These are phyloP conservation scores for Harpalus rufipes DNA, from an alignment of 2,888 invertebrate species.

Conservation along the genomic window DNA sequence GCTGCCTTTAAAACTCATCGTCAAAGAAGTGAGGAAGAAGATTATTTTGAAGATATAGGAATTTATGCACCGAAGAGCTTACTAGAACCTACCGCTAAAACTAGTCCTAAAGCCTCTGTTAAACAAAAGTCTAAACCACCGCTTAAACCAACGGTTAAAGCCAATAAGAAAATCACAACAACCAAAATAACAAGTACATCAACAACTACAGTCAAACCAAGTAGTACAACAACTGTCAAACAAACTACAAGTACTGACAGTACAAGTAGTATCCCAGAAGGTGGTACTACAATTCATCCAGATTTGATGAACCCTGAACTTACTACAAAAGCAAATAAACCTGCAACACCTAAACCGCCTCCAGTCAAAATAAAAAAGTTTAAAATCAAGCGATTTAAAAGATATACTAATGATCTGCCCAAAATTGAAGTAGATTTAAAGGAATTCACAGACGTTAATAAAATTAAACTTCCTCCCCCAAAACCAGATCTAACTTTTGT, in stretches of 20 bases:
- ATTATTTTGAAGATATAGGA: constrained; percentile 14
- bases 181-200: constrained; percentile 69
- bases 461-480: constrained; percentile 67
- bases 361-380: constrained; percentile 47
- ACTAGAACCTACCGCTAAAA: background rate
- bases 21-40: constrained; percentile 54
- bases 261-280: constrained; percentile 55
- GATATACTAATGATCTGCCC: constrained; percentile 71
- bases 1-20: constrained; percentile 46
- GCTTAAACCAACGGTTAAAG: background rate
- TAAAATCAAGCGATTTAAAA: constrained; percentile 67
- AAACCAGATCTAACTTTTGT: constrained; percentile 68
- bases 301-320: constrained; percentile 53
- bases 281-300: constrained; percentile 30
- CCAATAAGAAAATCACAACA: constrained; percentile 54
- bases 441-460: constrained; percentile 61
- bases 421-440: constrained; percentile 71
- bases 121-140: background rate
- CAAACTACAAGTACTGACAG: constrained; percentile 58
- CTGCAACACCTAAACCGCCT: constrained; percentile 32
- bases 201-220: constrained; percentile 35
- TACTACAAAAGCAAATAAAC: constrained; percentile 48
- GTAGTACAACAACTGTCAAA: constrained; percentile 5
- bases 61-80: background rate
- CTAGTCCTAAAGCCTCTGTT: constrained; percentile 37